Base-by-base conservation (phyloP, 1,140 invertebrate species). In the Drosophila equinoxialis region DNA sequence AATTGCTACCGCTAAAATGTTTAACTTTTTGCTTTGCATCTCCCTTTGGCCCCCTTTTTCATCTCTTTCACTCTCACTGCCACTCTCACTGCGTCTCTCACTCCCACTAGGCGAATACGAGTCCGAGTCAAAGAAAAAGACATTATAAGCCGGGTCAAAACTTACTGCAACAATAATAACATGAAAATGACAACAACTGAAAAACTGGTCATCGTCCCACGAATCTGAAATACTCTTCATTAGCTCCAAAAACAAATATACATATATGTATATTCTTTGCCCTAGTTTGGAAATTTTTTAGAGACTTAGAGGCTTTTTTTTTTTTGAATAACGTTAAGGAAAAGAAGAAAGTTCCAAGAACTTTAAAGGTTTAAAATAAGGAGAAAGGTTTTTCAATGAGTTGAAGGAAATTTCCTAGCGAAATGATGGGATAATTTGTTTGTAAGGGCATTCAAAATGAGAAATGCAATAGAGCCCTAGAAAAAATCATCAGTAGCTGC, bases 1-100 rank as follows among this genome's bases (percentile, higher is more conserved):
- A 86, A 87, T 87, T 86, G 83, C 83, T 87, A 85, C 82, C 86
- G 72, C 71, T 82, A 71, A 82, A 87, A 87, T 73, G 66, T 77
- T 77, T 71, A 77, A 70, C 74, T 77, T 77, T 77, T 77, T 61
- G 65, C 71, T 77, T 77, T 74, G 65, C 74, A 70, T 76, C 74
- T 51, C n/a, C 63, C 51, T 68, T 48, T 30, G 26, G 30, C 30
- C 30, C 69, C 33, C 20, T 39, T 71, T 14, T 33, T 13, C 13
- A 6, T 2, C 10, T 11, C n/a, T 58, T 23, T 20, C 45, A 23
- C 17, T 39, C 6, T 1, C 11, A 7, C 30, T 13, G n/a, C 33
- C 61, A 26, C 14, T 23, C 59, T 68, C 45, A 20, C 17, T 3
- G 7, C 7, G 8, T 7, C 42, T 14, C 14, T 7, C 3, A 41